Percentiles rank a stretch among this genome's conserved stretches.
These are phyloP conservation scores for Mugil cephalus DNA, from an alignment of 2,113 vertebrate species.

Conservation along the genomic window DNA sequence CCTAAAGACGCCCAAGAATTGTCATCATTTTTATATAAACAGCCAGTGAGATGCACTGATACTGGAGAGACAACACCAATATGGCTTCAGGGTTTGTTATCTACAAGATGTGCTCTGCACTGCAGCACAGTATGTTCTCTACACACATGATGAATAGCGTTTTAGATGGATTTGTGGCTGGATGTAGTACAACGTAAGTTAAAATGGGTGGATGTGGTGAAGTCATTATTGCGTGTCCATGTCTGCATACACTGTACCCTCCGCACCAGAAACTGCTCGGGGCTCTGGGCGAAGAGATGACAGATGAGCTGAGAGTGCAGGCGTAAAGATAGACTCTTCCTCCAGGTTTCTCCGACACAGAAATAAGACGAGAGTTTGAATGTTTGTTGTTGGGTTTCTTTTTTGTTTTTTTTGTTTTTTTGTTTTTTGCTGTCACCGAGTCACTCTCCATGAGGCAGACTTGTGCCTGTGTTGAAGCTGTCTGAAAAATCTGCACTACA, in stretches of 20 bases:
- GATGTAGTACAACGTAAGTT: conserved; percentile 7
- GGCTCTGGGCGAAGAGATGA: conserved; percentile 34
- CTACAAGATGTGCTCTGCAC: neutral
- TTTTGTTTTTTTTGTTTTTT: no score
- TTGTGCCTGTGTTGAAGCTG: conserved; percentile 17
- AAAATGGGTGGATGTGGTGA: conserved; percentile 5
- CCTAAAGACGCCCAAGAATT: no score
- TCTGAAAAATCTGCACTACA: conserved; percentile 24
- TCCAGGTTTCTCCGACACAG: conserved; percentile 19
- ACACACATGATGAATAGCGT: neutral
- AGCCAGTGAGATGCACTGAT: neutral
- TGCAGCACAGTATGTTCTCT: neutral
- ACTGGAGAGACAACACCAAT: neutral
- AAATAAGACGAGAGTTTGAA: conserved; percentile 36
- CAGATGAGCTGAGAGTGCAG: conserved; percentile 44
- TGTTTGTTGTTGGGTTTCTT: neutral
- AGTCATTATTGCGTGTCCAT: neutral
- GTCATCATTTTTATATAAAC: conserved; percentile 2
- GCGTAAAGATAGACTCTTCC: conserved; percentile 15
- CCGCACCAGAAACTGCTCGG: conserved; percentile 14
- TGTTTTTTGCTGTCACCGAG: conserved; percentile 27
- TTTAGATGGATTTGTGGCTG: neutral
- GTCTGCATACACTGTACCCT: conserved; percentile 18
- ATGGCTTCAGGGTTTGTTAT: neutral
- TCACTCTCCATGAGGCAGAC: conserved; percentile 24